Evolutionary conservation across 2,113 vertebrate species (phyloP), one percentile per base, ranked within the genome.

Genomic region (Otocyon megalotis): DNA sequence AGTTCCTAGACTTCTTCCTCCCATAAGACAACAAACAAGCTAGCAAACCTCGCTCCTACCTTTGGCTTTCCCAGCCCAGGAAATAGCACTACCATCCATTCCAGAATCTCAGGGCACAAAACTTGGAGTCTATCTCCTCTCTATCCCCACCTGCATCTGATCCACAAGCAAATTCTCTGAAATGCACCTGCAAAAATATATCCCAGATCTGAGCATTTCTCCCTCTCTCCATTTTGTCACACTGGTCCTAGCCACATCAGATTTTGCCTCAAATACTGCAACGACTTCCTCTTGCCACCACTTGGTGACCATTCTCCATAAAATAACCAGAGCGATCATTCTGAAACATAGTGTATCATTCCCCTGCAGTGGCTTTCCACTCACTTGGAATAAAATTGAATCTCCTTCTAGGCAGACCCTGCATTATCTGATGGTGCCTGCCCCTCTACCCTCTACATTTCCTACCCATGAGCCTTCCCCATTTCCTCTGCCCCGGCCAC

Each of bases 1-100:
- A 32, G 65, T 80, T 28, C 6, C 50, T 85, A 43, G 32, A 91
- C 43, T 93, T 90, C 35, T 90, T 86, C 19, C 20, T 81, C 32
- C 8, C 48, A 30, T 54, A 54, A 71, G 60, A 60, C 43, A 35
- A 62, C 24, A 43, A 35, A 56, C 62, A 80, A 72, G 58, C 15
- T 50, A 60, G 26, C 53, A 81, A 81, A 85, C 14, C 7, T 15
- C 35, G 30, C 6, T 74, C 14, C n/a, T 17, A 32, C 48, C 69
- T 85, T 62, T 84, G 28, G 5, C 11, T 65, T 85, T 72, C 54
- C 32, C 48, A 63, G 10, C 19, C 22, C 63, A 65, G 48, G 48
- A n/a, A 79, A 28, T 4, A 24, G 30, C n/a, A 76, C 11, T 9
- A 48, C 4, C 3, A 5, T 65, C 16, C 14, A 62, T 48, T 28